phyloP scores from a whole-genome alignment of 2,797 vertebrate species.

The Melanotaenia parkinsoni region DNA sequence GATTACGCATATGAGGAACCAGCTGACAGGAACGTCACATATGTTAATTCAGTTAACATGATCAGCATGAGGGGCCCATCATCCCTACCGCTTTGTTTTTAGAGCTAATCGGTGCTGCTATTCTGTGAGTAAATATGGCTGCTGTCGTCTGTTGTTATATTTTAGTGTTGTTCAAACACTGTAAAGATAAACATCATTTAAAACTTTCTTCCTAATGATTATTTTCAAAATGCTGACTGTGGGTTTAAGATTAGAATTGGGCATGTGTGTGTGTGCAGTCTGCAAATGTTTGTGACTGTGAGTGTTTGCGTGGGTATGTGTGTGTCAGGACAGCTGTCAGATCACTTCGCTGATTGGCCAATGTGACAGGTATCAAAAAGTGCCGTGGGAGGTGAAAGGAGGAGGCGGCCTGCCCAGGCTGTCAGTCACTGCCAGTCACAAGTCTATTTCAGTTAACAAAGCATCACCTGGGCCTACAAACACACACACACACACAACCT shows the following conservation, averaged over 20 bases:
- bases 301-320: constrained; percentile 28
- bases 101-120: constrained; percentile 76
- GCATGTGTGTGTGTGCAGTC: constrained; percentile 10
- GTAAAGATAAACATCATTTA: neutral
- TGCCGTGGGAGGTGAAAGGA: constrained; percentile 80
- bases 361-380: constrained; percentile 81
- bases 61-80: constrained; percentile 65
- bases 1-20: constrained; percentile 44
- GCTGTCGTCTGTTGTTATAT: constrained; percentile 26
- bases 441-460: constrained; percentile 63
- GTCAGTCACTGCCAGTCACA: constrained; percentile 86
- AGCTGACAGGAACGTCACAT: constrained; percentile 38
- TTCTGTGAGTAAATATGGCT: constrained; percentile 80
- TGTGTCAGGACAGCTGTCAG: constrained; percentile 77
- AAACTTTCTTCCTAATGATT: neutral
- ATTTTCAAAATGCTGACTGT: neutral
- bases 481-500: constrained; percentile 34
- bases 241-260: neutral
- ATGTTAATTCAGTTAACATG: constrained; percentile 55
- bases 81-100: constrained; percentile 61
- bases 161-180: neutral
- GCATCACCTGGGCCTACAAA: constrained; percentile 62
- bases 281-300: neutral
- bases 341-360: constrained; percentile 84
- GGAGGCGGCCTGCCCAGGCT: constrained; percentile 85